These are phyloP conservation scores for Bos indicus DNA, from an alignment of 2,113 vertebrate genomes.

Conservation along the genomic window DNA sequence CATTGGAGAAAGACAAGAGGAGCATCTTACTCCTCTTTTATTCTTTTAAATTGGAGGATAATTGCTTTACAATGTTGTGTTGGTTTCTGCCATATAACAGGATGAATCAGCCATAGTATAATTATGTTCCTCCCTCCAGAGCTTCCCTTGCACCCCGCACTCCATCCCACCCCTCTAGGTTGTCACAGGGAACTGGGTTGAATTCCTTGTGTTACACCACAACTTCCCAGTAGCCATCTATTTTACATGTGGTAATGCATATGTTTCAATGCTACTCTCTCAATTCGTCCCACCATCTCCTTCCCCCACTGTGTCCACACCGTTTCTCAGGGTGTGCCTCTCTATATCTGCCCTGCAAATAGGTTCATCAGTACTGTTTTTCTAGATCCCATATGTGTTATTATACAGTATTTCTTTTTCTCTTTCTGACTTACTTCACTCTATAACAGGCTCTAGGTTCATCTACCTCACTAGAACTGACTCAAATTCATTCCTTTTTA, in stretches of 20 bases:
- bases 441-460: not conserved
- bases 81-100: not conserved
- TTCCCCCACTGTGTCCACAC: not conserved
- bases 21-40: not conserved
- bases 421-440: not conserved
- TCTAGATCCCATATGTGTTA: not conserved
- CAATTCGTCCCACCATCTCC: accelerated
- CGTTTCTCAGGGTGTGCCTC: not conserved
- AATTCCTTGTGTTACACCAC: not conserved
- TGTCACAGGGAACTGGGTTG: not conserved
- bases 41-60: not conserved
- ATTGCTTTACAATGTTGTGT: not conserved
- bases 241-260: not conserved
- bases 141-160: not conserved
- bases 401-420: not conserved
- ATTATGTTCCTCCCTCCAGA: not conserved
- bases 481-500: not conserved
- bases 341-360: not conserved
- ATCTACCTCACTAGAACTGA: not conserved
- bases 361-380: not conserved
- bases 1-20: not conserved
- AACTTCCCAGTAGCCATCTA: not conserved
- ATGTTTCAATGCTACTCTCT: not conserved
- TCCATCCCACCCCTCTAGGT: not conserved
- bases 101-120: not conserved